phyloP scores from a whole-genome alignment of 2,888 invertebrate species.

The Listrodromus nycthemerus region DNA sequence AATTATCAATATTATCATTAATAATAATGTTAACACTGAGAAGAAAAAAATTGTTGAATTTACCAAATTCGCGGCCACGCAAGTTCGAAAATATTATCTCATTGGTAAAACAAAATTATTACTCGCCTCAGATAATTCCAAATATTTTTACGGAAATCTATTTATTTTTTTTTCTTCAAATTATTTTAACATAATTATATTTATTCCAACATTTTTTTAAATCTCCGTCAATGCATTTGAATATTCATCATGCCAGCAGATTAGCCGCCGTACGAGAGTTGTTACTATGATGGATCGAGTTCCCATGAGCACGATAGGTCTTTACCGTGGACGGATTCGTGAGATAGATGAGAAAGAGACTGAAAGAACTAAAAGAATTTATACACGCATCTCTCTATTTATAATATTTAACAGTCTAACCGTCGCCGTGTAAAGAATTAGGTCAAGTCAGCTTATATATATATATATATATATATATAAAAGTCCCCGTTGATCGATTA shows the following conservation, averaged over 20 bases:
- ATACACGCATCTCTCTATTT: constrained; percentile 7
- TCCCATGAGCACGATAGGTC: constrained; percentile 6
- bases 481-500: too few species aligned
- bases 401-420: neutral
- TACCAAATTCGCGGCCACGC: too few species aligned
- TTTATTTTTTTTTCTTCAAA: too few species aligned
- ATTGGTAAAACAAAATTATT: too few species aligned
- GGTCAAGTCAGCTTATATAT: too few species aligned
- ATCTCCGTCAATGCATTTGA: neutral
- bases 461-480: neutral
- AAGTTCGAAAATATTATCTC: too few species aligned
- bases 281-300: neutral
- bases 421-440: too few species aligned
- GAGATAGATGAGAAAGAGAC: constrained; percentile 16
- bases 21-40: constrained; percentile 1
- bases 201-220: too few species aligned
- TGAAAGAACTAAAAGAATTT: constrained; percentile 26
- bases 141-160: too few species aligned
- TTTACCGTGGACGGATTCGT: constrained; percentile 21
- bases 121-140: too few species aligned
- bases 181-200: too few species aligned
- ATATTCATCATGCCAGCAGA: neutral
- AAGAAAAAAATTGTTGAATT: too few species aligned
- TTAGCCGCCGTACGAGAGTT: neutral
- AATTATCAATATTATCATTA: neutral